Evolutionary conservation across 2,888 invertebrate species (phyloP), one percentile per base, ranked within the genome.

Genomic region (Xylophagus ater): DNA sequence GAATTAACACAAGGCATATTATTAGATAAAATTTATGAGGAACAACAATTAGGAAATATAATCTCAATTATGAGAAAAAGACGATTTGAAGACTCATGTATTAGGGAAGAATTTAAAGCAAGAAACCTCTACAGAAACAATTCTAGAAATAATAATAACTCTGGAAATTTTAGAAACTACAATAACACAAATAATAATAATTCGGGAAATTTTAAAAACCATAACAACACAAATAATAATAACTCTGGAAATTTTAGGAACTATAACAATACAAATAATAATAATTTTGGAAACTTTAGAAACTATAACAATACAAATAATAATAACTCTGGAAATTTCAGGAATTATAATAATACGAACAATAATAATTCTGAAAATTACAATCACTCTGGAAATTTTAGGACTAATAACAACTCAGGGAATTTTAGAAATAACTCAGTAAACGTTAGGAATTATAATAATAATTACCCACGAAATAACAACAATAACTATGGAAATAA

Each of bases 21-120:
- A 17, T 34, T 41, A 23, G 34, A 41, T 24, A 37, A 41, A 41
- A 37, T 34, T 14, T 41, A 37, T n/a, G 19, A 20, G 5, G 28
- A 37, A 29, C 24, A 14, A 18, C 12, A 41, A 36, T 32, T 41
- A 17, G 28, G 18, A 1, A 23, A 26, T n/a, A 40, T 40, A 9
- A 10, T 40, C n/a, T 15, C 10, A 8, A 38, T 38, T 6, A 31
- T 38, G 32, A 38, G 25, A 19, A 10, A 26, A 14, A 25, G 35
- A 26, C 15, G 26, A n/a, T 35, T 24, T 15, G 35, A 35, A 18
- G 26, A 35, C 25, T 5, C 15, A 7, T 35, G 23, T 25, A 28
- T 34, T 8, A 30, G 28, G 15, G 19, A 13, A 29, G 23, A 28
- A 29, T 40, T 19, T 26, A 12, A 20, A 28, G 15, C n/a, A 30